Base-by-base conservation (phyloP, 1,140 invertebrate species). In the Heliconius nattereri region DNA sequence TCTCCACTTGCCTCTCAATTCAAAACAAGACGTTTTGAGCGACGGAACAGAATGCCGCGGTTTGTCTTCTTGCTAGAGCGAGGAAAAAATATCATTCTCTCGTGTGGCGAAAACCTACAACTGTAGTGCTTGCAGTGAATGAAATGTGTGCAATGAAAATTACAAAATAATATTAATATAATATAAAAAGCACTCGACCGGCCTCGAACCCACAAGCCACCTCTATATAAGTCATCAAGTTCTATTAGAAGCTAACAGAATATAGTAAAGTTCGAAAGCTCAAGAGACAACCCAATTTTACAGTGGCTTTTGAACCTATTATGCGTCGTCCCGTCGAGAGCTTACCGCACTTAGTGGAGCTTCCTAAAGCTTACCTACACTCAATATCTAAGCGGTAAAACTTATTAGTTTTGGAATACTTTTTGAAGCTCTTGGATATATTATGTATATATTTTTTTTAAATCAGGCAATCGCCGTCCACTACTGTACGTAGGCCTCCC, bases 281-380 rank as follows among this genome's bases (percentile, higher is more conserved):
- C 75, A 71, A 70, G 60, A 71, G 57, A 76, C 75, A 71, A 76
- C 35, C 60, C 60, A 76, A 71, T 76, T 76, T 71, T 45, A 23
- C 54, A 45, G 54, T 29, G 26, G 54, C 74, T 75, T 75, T 75
- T 60, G 54, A 66, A 66, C 26, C 60, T 76, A 70, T 76, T 76
- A 76, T 76, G 60, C 23, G 20, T 49, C 75, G 60, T 76, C 37
- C 75, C n/a, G 75, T 70, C 23, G 60, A 76, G 75, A 71, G 75
- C 57, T 45, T 66, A 35, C 23, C 8, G 75, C 75, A 40, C 66
- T 76, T 45, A 76, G 16, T 66, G 20, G 45, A 76, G 37, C 75
- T 70, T 66, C 60, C 60, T 66, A 23, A 66, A 66, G 60, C 23
- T 66, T 29, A 66, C 60, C 60, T 66, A 11, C 13, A 66, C 26